These are phyloP conservation scores for Sebastes umbrosus DNA, from an alignment of 2,797 vertebrate species.

Conservation along the genomic window DNA sequence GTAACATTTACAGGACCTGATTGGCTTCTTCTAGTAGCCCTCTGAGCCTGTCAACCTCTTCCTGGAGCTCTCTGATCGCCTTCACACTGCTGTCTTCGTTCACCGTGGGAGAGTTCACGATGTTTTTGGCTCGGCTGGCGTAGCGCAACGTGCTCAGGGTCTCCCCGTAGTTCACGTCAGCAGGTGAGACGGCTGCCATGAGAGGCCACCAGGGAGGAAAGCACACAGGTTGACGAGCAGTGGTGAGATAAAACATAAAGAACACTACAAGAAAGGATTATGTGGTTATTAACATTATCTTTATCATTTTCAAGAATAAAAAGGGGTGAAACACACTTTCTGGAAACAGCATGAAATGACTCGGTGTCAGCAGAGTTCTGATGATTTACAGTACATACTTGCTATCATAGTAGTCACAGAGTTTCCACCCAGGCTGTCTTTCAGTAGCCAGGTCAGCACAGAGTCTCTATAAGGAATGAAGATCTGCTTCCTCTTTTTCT, in stretches of 20 bases:
- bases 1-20: slow-evolving; percentile 83
- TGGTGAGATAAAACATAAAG: neutral
- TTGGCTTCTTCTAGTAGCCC: slow-evolving; percentile 88
- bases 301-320: neutral
- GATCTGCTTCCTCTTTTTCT: slow-evolving; percentile 89
- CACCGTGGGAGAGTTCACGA: slow-evolving; percentile 94
- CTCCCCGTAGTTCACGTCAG: slow-evolving; percentile 94
- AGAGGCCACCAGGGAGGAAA: neutral
- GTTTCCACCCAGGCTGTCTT: slow-evolving; percentile 98
- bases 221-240: neutral
- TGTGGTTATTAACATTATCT: neutral
- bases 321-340: neutral
- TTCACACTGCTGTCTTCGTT: slow-evolving; percentile 92
- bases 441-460: slow-evolving; percentile 96
- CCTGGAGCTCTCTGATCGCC: slow-evolving; percentile 89
- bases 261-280: neutral
- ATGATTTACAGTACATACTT: slow-evolving; percentile 82
- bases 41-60: slow-evolving; percentile 76
- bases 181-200: slow-evolving; percentile 90
- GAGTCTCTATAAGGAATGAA: slow-evolving; percentile 98
- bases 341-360: neutral
- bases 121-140: slow-evolving; percentile 95
- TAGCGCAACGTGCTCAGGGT: slow-evolving; percentile 95
- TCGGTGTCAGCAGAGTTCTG: neutral
- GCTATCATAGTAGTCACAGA: slow-evolving; percentile 97